Evolutionary conservation across 2,113 vertebrate genomes (phyloP).

Genomic region (Regulus satrapa): DNA sequence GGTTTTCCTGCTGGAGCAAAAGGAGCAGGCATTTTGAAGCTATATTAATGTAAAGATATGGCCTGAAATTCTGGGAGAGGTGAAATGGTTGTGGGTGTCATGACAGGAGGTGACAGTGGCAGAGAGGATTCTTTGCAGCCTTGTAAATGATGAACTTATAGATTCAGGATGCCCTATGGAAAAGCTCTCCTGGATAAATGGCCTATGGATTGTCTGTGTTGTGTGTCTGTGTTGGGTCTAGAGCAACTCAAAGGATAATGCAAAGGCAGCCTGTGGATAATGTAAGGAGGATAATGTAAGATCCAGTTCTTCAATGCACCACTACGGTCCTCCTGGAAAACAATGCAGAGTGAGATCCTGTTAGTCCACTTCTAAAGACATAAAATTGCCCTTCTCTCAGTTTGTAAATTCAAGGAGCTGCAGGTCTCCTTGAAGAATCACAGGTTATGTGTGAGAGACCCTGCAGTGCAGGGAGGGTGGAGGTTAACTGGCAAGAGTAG

Average conservation of each 20-base stretch:
- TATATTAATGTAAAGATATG: not conserved
- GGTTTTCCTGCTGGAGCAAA: not conserved
- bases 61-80: not conserved
- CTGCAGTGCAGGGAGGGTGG: not conserved
- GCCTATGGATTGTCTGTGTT: not conserved
- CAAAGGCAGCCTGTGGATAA: not conserved
- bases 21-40: not conserved
- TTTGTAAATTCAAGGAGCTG: not conserved
- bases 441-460: not conserved
- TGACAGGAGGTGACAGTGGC: not conserved
- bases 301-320: not conserved
- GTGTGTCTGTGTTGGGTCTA: not conserved
- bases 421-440: not conserved
- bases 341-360: not conserved
- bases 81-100: not conserved
- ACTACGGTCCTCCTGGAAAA: not conserved
- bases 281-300: not conserved
- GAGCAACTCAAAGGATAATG: not conserved
- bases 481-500: not conserved
- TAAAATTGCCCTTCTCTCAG: not conserved
- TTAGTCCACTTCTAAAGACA: not conserved
- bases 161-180: not conserved
- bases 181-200: not conserved
- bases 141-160: not conserved
- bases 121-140: not conserved